Evolutionary conservation across 2,888 invertebrate species (phyloP).

Genomic region (Apamea sordens): DNA sequence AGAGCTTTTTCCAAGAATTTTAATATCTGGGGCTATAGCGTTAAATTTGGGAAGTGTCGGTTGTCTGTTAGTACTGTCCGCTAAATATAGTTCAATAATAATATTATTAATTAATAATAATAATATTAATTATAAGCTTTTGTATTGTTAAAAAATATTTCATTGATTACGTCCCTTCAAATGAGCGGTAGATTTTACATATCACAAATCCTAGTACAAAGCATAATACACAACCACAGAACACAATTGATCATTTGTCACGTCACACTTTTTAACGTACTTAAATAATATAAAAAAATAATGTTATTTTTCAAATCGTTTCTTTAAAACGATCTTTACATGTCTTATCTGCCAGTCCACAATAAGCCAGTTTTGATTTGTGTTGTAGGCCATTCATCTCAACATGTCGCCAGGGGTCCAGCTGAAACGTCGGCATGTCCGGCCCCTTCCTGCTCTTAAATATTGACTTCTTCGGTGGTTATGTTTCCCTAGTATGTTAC

Average conservation of each 20-base stretch:
- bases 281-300: neutral
- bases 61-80: too few species aligned
- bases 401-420: slow-evolving; percentile 9
- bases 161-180: neutral
- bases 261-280: too few species aligned
- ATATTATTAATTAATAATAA: too few species aligned
- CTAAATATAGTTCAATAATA: too few species aligned
- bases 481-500: slow-evolving; percentile 4
- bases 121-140: neutral
- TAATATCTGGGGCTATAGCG: too few species aligned
- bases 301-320: neutral
- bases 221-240: neutral
- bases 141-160: slow-evolving; percentile 18
- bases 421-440: slow-evolving; percentile 7
- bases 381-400: slow-evolving; percentile 19
- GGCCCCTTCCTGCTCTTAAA: slow-evolving; percentile 39
- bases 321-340: neutral
- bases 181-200: neutral
- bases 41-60: too few species aligned
- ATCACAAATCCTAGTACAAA: neutral
- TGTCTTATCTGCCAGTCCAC: neutral
- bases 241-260: neutral
- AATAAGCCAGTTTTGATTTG: slow-evolving; percentile 15
- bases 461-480: slow-evolving; percentile 10
- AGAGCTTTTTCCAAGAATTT: too few species aligned